Evolutionary conservation across 2,888 invertebrate genomes (phyloP), one percentile per base, ranked within the genome.

Genomic region (Asteroscopus sphinx): DNA sequence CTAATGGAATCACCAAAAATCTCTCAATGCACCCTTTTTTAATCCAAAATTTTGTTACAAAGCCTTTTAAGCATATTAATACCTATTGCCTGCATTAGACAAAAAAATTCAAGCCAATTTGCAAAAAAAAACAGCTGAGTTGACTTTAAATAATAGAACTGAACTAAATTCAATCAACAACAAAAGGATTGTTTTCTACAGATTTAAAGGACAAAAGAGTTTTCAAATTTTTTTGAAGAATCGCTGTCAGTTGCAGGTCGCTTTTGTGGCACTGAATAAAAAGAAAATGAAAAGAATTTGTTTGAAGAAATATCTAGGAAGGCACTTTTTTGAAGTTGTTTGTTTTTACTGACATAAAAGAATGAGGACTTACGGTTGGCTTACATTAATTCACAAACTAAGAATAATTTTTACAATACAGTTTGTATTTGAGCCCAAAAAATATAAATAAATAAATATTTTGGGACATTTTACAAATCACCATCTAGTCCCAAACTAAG

Each of bases 171-270:
- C 51, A 71, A 51, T 65, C 42, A 56, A 52, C 51, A 32, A 26
- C 25, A 9, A 52, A 62, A 37, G 46, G 37, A 28, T 61, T 58
- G 53, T 73, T 65, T 51, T 55, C 42, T 39, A 42, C 35, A 48
- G 58, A 71, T 73, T 57, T 75, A 36, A 57, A 62, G 60, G 46
- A 60, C 59, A 75, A 72, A 62, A 36, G 46, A 5, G 7, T 36
- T 47, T n/a, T 6, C 26, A 17, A 40, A 26, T 11, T 56, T 66
- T 73, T 71, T 65, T 73, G 37, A 60, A 55, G 56, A 40, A 36
- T 40, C 33, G 32, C 51, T 70, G 57, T 74, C 75, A 60, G 56
- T 48, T 61, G 39, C 75, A 76, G 57, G 32, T 54, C 56, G 58
- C 53, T 49, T 66, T 68, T 51, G 41, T 51, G 41, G 61, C 47